Percentiles rank a stretch among this genome's conserved stretches.
phyloP scores from a whole-genome alignment of 2,888 invertebrate genomes.

The Spisula solida region DNA sequence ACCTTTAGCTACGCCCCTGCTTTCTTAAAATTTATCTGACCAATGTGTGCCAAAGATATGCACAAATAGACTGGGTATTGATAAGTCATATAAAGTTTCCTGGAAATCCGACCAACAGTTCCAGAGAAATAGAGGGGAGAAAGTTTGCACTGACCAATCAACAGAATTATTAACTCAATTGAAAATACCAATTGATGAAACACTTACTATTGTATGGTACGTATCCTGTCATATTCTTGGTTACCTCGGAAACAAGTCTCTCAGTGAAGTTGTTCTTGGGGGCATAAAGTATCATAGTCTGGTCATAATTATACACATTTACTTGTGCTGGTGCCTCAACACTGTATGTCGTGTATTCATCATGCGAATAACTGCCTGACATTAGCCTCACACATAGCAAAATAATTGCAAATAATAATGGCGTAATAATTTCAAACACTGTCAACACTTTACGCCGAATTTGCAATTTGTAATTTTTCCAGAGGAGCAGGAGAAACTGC shows the following conservation, averaged over 20 bases:
- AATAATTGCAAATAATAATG: constrained; percentile 76
- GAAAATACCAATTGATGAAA: background rate
- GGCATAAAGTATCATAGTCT: background rate
- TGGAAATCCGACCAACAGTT: no score
- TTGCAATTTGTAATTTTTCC: constrained; percentile 82
- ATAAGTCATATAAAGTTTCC: no score
- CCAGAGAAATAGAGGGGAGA: no score
- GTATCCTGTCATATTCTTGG: background rate
- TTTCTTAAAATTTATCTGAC: no score
- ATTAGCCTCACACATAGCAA: constrained; percentile 71
- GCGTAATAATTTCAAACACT: constrained; percentile 80
- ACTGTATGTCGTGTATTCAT: background rate
- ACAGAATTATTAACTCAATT: no score
- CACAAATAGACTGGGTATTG: no score
- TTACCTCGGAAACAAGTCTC: background rate
- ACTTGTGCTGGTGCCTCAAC: no score
- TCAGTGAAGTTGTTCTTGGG: background rate
- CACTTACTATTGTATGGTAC: background rate
- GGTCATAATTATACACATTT: no score
- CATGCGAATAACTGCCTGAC: no score
- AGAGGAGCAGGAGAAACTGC: constrained; percentile 79
- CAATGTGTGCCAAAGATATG: no score
- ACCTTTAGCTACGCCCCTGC: no score
- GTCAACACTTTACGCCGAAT: constrained; percentile 76
- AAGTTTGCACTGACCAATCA: no score